phyloP scores from a whole-genome alignment of 53 echinoderm and acorn worm genomes.

The Apostichopus leukothele region DNA sequence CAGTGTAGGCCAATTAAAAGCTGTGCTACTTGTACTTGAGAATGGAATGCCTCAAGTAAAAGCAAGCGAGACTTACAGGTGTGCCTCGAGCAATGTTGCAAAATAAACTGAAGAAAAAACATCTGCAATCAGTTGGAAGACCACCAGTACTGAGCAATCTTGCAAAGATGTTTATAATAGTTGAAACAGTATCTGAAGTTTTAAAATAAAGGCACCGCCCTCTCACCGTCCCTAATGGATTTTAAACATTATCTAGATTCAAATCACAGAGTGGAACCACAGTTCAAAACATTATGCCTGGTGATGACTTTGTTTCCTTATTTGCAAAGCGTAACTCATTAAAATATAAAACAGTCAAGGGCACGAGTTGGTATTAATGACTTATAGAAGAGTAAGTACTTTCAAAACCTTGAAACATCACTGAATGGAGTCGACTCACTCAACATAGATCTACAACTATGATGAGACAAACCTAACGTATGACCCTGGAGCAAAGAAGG shows the following conservation, averaged over 20 bases:
- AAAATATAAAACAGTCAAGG: background rate
- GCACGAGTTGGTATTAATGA: conserved; percentile 6
- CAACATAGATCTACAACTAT: background rate
- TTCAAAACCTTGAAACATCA: background rate
- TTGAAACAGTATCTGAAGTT: background rate
- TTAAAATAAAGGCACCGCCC: background rate
- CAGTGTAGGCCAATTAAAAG: background rate
- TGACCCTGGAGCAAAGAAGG: conserved; percentile 22
- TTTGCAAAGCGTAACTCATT: no score
- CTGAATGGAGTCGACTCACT: background rate
- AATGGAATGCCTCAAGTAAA: conserved; percentile 9
- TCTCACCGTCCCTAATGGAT: background rate
- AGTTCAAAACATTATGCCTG: no score
- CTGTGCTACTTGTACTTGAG: background rate
- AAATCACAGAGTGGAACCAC: no score
- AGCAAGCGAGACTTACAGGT: background rate
- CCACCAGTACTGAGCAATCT: background rate
- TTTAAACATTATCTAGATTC: background rate
- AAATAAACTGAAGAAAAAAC: conserved; percentile 3
- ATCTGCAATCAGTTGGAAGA: background rate
- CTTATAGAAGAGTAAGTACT: background rate
- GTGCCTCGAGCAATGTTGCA: conserved; percentile 14
- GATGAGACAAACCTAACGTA: conserved; percentile 41
- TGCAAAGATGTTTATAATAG: background rate
- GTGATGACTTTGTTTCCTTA: no score